A percentile compares a stretch with the other conserved stretches of the same genome.
These are phyloP conservation scores for Eilema depressum DNA, from an alignment of 2,888 invertebrate genomes.

Conservation along the genomic window DNA sequence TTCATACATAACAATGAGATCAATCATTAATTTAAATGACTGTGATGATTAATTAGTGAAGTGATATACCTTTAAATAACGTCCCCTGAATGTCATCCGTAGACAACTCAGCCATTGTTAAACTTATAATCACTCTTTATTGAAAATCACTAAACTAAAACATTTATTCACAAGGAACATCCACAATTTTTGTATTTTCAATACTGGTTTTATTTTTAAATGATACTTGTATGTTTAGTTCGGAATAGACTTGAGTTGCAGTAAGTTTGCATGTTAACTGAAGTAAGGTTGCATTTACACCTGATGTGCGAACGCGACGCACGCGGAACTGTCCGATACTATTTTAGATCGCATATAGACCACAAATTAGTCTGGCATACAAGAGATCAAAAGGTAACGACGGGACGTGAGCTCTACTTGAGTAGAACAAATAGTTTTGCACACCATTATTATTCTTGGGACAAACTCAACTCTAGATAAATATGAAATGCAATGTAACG, in stretches of 20 bases:
- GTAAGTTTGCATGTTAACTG: conserved; percentile 55
- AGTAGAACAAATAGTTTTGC: conserved; percentile 33
- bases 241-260: conserved; percentile 34
- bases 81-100: conserved; percentile 37
- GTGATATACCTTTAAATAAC: conserved; percentile 55
- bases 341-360: conserved; percentile 82
- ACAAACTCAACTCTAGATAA: not conserved
- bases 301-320: conserved; percentile 73
- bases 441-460: conserved; percentile 3
- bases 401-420: conserved; percentile 51
- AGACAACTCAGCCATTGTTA: conserved; percentile 41
- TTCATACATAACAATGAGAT: not conserved
- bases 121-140: conserved; percentile 26
- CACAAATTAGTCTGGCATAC: conserved; percentile 75
- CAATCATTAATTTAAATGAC: not conserved
- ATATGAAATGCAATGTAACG: too few species aligned
- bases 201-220: not conserved
- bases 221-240: conserved; percentile 19
- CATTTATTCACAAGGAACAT: conserved; percentile 18
- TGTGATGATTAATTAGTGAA: not conserved
- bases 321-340: conserved; percentile 81
- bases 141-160: conserved; percentile 21
- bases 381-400: conserved; percentile 81
- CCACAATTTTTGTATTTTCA: conserved; percentile 20
- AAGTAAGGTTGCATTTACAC: conserved; percentile 72